Evolutionary conservation across 2,888 invertebrate species (phyloP), one percentile per base, ranked within the genome.

Genomic region (Lithophane ornitopus): DNA sequence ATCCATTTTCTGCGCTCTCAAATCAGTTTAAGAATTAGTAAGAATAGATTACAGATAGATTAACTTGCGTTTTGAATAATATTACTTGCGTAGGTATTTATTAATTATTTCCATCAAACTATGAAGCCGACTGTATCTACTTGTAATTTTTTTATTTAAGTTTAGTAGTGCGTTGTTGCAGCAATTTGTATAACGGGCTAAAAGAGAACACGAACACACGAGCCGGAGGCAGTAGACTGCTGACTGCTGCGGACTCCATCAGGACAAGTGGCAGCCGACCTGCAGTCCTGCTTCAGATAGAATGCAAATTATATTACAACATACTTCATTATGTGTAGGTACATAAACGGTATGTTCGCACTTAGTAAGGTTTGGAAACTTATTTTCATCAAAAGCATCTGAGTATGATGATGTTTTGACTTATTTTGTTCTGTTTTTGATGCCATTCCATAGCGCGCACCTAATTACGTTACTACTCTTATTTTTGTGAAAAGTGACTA

Each of bases 141-240:
- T 73, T 65, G 49, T 44, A 69, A 22, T 6, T 82, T 72, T 54
- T 54, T 12, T 83, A 83, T 85, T 81, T 76, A 78, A 83, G 52
- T 83, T 81, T 75, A 52, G 72, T 67, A 52, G 52, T 52, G 11
- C 3, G 9, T 3, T 52, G 22, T 52, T 52, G n/a, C 3, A 52
- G 11, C 52, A 9, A 52, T 54, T 54, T n/a, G 12, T n/a, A 56
- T 73, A 19, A 58, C 16, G 26, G 52, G 28, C 9, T 54, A n/a
- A 28, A 39, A 14, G 34, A 52, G 52, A 52, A 22, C 52, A 52
- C 52, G 52, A 22, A 22, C 11, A 52, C 52, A 52, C 52, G 52
- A 3, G 1, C 52, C 9, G 22, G 11, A 52, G 22, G 52, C 52
- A 22, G 22, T 52, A 52, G 52, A 52, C 52, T 22, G 52, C 52